Base-by-base conservation (phyloP, 2,797 vertebrate genomes). In the Xenops minutus region DNA sequence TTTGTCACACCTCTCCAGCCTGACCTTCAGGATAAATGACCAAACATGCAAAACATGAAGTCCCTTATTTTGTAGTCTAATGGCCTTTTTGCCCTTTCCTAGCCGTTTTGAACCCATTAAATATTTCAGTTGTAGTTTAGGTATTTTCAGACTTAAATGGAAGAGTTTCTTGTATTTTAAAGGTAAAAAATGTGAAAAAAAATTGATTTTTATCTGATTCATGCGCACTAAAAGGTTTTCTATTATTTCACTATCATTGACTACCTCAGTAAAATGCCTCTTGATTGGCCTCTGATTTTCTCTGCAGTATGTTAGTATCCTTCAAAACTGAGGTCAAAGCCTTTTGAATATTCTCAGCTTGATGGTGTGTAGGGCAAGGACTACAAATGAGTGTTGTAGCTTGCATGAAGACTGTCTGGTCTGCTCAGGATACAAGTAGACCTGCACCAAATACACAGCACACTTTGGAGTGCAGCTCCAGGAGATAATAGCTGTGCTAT, bases 391-490 rank as follows among this genome's bases (percentile, higher is more conserved):
- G 29, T 27, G 4, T 29, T 46, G 56, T 7, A 59, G 9, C 27
- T 55, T 26, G 22, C 4, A 0, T 67, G 74, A 63, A 71, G 74
- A 22, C 15, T 29, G 21, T 24, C 29, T 52, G 5, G 9, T 67
- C 52, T 71, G 44, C 16, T 59, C 14, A 48, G 34, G 55, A 30
- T 41, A 9, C 7, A 55, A 2, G 26, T 9, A 21, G 12, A 8
- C 8, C 43, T 55, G 34, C 0, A 0, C n/a, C 36, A 34, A 62
- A n/a, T 12, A 34, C 32, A 26, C 7, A n/a, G 48, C 29, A 51
- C 7, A 21, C 24, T 64, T 71, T 34, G 43, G 67, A 51, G 23
- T 10, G 12, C 26, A 39, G 24, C 55, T 73, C 37, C 56, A 34
- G 72, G 36, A 52, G 44, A 55, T 27, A 52, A 51, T 0, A 1